A percentile compares a stretch with the other conserved stretches of the same genome.
phyloP scores from a whole-genome alignment of 2,113 vertebrate genomes.

The Tetrax tetrax region DNA sequence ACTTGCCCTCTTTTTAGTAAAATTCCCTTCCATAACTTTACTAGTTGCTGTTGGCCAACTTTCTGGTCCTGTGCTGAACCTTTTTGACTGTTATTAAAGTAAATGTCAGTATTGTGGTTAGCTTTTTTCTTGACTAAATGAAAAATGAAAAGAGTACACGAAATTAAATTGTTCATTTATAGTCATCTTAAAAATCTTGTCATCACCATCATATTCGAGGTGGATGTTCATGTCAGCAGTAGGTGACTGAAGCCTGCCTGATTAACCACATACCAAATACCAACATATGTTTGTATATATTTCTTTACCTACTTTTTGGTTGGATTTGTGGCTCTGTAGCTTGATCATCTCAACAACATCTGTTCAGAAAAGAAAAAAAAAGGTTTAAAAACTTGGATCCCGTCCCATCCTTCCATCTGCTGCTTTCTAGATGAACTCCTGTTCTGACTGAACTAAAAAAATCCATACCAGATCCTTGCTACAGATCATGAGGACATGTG shows the following conservation, averaged over 20 bases:
- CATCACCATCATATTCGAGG: background rate
- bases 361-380: slow-evolving; percentile 3
- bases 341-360: slow-evolving; percentile 41
- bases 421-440: slow-evolving; percentile 47
- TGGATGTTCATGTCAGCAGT: background rate
- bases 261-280: background rate
- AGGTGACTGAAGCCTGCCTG: background rate
- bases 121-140: background rate
- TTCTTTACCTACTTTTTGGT: slow-evolving; percentile 18
- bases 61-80: background rate
- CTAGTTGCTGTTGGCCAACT: background rate
- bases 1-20: background rate
- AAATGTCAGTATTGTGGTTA: background rate
- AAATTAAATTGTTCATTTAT: background rate
- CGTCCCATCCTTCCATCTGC: slow-evolving; percentile 55
- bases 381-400: slow-evolving; percentile 48
- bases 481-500: slow-evolving; percentile 42
- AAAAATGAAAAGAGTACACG: background rate
- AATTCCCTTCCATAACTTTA: background rate
- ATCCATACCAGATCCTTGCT: slow-evolving; percentile 37
- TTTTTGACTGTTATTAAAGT: background rate
- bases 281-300: slow-evolving; percentile 29
- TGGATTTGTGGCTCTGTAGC: slow-evolving; percentile 21
- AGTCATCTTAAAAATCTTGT: background rate
- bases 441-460: slow-evolving; percentile 43